Evolutionary conservation across 2,113 vertebrate species (phyloP).

Genomic region (Corydoras maculifer): DNA sequence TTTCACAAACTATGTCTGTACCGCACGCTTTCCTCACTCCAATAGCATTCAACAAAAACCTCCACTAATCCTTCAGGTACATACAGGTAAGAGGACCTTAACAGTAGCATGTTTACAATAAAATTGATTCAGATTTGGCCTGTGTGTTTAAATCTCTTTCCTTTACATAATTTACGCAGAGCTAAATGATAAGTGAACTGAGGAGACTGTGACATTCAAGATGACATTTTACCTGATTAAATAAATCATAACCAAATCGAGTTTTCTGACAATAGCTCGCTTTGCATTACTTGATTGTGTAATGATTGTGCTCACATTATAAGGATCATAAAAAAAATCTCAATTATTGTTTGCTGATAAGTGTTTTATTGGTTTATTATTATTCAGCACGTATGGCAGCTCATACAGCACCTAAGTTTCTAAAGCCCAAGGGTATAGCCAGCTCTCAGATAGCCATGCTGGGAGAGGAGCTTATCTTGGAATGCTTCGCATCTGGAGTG

Average conservation of each 20-base stretch:
- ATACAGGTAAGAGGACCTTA: constrained; percentile 76
- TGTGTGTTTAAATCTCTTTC: not conserved
- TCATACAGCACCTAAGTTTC: constrained; percentile 85
- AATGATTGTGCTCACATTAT: too few relatives aligned
- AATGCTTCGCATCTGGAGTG: constrained; percentile 93
- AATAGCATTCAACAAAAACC: constrained; percentile 97
- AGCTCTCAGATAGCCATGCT: constrained; percentile 82
- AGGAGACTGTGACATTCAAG: too few relatives aligned
- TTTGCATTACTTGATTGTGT: not conserved
- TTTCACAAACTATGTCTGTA: constrained; percentile 86
- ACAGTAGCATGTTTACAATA: not conserved
- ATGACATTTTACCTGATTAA: too few relatives aligned
- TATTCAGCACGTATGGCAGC: constrained; percentile 78
- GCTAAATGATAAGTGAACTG: too few relatives aligned
- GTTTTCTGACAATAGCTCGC: too few relatives aligned
- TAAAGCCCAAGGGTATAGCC: constrained; percentile 78
- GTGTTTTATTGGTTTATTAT: constrained; percentile 23
- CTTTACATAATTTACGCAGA: too few relatives aligned
- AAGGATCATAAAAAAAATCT: too few relatives aligned
- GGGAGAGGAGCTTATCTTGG: constrained; percentile 84
- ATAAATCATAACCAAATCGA: too few relatives aligned
- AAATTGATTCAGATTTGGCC: not conserved
- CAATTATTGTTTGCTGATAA: not conserved
- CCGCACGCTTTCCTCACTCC: constrained; percentile 86
- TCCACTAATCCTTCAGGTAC: constrained; percentile 87